A percentile compares a stretch with the other conserved stretches of the same genome.
Conservation (phyloP, 2,888 invertebrate genomes). For the Cryptus armator region DNA sequence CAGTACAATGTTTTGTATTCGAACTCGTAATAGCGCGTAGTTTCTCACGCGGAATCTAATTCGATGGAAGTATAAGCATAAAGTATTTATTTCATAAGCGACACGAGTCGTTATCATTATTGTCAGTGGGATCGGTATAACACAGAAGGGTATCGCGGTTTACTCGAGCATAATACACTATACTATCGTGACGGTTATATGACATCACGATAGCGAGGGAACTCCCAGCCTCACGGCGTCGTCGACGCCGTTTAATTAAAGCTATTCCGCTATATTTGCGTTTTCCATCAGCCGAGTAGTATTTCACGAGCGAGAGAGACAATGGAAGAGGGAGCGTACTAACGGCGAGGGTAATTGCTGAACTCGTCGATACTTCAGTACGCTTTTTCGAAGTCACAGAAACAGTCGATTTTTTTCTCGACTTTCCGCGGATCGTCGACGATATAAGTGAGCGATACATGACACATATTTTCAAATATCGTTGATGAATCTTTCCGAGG, state of each 20-base stretch:
- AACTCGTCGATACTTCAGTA: conserved; percentile 57
- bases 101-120: conserved; percentile 13
- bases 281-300: conserved; percentile 69
- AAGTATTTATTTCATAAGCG: conserved; percentile 21
- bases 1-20: neutral
- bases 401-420: conserved; percentile 11
- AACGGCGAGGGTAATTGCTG: conserved; percentile 59
- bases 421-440: neutral
- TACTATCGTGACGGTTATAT: conserved; percentile 63
- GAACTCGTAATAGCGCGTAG: neutral
- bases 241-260: conserved; percentile 69
- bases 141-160: conserved; percentile 19
- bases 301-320: conserved; percentile 41
- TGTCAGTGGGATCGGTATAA: neutral
- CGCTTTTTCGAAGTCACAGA: conserved; percentile 47
- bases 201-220: conserved; percentile 63
- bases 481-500: neutral
- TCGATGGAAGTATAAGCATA: neutral
- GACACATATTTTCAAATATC: neutral
- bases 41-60: conserved; percentile 42
- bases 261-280: conserved; percentile 68
- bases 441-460: neutral
- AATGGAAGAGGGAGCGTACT: conserved; percentile 20
- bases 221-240: conserved; percentile 29
- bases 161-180: conserved; percentile 63